Evolutionary conservation across 2,888 invertebrate genomes (phyloP).

Genomic region (Xestia xanthographa): DNA sequence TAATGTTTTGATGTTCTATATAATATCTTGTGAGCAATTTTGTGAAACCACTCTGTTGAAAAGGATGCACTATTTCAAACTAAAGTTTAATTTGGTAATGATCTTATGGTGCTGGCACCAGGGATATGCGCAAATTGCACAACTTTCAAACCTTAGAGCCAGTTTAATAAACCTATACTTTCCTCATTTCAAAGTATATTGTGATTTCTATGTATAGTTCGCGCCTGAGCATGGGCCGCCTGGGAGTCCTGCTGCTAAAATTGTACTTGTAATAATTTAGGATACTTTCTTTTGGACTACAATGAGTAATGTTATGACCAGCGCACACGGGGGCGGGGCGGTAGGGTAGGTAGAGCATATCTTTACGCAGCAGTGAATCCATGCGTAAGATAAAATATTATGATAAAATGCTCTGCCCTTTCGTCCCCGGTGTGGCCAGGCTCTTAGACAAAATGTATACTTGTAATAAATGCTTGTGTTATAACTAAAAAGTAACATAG

Average conservation of each 20-base stretch:
- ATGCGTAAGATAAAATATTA: neutral
- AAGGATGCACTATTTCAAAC: neutral
- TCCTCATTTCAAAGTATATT: neutral
- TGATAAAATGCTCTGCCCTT: neutral
- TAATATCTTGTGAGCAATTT: neutral
- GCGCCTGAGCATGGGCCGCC: neutral
- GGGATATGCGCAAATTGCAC: neutral
- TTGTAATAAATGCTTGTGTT: neutral
- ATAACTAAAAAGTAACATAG: neutral
- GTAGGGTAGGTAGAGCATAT: neutral
- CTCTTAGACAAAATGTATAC: neutral
- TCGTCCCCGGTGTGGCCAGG: neutral
- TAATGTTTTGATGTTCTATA: neutral
- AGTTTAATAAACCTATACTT: neutral
- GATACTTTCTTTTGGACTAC: neutral
- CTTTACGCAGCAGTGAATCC: neutral
- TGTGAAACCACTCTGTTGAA: neutral
- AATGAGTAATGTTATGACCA: neutral
- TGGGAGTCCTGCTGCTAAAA: neutral
- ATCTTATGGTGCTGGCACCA: slow-evolving; percentile 6
- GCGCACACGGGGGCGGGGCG: neutral
- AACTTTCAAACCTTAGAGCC: neutral
- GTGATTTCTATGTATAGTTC: neutral
- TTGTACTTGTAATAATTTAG: neutral
- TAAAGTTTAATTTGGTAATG: neutral